Evolutionary conservation across 2,113 vertebrate species (phyloP), one percentile per base, ranked within the genome.

Genomic region (cat (Felis catus)): DNA sequence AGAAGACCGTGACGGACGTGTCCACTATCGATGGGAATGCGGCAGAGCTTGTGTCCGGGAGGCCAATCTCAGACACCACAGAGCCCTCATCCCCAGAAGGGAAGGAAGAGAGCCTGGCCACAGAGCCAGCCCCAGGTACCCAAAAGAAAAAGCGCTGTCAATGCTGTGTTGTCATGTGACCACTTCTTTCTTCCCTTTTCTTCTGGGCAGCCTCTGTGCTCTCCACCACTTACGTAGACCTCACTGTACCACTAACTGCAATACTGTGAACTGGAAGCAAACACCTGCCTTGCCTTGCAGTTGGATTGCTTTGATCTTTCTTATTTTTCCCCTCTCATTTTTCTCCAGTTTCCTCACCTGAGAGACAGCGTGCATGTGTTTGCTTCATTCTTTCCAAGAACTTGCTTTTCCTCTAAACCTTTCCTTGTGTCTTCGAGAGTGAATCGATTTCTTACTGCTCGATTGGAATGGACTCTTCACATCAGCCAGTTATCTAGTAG

Each of bases 121-220:
- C 99, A 97, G 99, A 99, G 97, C 99, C 99, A 36, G 94, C 99
- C 98, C 99, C 99, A 99, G 99, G 99, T 99, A 99, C 99, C 99
- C 99, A 99, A 99, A 99, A 99, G 99, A 99, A 99, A 99, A 99
- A 99, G 99, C 99, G 99, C 98, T 99, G 99, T 99, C 99, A 99
- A 95, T 99, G 99, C 99, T 99, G 99, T 99, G 98, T 99, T 99
- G 99, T 99, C 99, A 99, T 99, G 99, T 99, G 99, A 99, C 99
- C 98, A 98, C 96, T 97, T 97, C 95, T 98, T 99, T 97, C 98
- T 98, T 98, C 98, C 98, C 98, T 0, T 66, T 97, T 98, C 98
- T 98, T 98, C 97, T 48, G 84, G 98, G 98, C 98, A 99, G 97
- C 98, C 99, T 98, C 87, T 98, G 98, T 98, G 98, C 98, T 98